These are phyloP conservation scores for Danio aesculapii DNA, from an alignment of 2,797 vertebrate genomes.

Conservation along the genomic window DNA sequence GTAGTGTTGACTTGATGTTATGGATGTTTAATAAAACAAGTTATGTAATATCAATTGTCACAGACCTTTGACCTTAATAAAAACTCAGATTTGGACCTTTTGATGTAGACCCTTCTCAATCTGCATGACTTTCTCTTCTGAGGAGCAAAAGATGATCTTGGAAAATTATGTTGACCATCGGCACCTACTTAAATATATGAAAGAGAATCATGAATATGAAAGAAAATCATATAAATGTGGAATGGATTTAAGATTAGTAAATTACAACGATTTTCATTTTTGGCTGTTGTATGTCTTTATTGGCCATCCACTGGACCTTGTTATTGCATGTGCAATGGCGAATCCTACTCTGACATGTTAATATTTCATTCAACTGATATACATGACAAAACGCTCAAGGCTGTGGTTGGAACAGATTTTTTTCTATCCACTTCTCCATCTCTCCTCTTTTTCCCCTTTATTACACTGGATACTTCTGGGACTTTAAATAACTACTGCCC, in stretches of 20 bases:
- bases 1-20: too few species aligned
- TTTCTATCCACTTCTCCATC: conserved; percentile 25
- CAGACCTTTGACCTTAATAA: too few species aligned
- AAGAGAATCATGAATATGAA: too few species aligned
- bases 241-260: not conserved
- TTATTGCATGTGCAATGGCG: not conserved
- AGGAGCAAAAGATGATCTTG: not conserved
- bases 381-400: conserved; percentile 71
- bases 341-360: conserved; percentile 67
- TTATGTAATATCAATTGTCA: too few species aligned
- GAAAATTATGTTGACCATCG: not conserved
- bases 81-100: too few species aligned
- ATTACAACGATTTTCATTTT: conserved; percentile 54
- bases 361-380: conserved; percentile 79
- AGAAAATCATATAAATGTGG: not conserved
- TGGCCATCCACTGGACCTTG: conserved; percentile 36
- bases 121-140: not conserved
- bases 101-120: too few species aligned
- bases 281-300: conserved; percentile 30
- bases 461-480: conserved; percentile 44
- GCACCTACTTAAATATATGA: not conserved
- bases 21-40: too few species aligned
- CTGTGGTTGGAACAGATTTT: conserved; percentile 56
- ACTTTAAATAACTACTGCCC: conserved; percentile 78
- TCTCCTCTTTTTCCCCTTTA: conserved; percentile 25